phyloP scores from a whole-genome alignment of 92 coral and sea anemone species.

The Actinernus sp. region DNA sequence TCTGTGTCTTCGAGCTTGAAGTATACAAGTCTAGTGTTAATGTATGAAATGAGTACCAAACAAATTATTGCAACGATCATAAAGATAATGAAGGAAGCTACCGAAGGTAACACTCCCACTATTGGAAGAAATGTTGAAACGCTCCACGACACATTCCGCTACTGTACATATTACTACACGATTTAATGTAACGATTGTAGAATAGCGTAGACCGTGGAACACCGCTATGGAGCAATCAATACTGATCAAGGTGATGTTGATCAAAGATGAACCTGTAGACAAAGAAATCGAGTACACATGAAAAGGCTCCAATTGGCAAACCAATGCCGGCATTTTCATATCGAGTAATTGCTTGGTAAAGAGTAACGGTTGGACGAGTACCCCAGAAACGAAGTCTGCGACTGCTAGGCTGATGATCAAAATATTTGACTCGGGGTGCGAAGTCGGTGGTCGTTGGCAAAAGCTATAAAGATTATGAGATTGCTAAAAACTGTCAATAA shows the following conservation, averaged over 20 bases:
- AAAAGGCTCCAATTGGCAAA: background rate
- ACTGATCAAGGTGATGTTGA: background rate
- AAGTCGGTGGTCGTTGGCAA: background rate
- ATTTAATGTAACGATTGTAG: background rate
- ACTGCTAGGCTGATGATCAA: background rate
- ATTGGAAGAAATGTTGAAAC: background rate
- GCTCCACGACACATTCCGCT: background rate
- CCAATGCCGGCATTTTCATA: background rate
- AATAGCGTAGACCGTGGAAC: background rate
- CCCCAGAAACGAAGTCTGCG: background rate
- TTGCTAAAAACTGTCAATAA: background rate
- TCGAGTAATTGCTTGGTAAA: background rate
- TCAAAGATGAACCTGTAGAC: background rate
- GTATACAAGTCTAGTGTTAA: background rate
- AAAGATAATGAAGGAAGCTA: too few species aligned
- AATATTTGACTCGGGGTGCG: too few species aligned
- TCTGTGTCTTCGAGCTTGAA: background rate
- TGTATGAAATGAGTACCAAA: background rate
- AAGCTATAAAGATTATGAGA: background rate
- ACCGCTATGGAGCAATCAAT: background rate
- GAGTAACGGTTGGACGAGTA: background rate
- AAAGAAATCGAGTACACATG: background rate
- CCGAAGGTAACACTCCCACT: background rate
- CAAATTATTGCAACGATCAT: too few species aligned
- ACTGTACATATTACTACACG: background rate